Percentiles rank a stretch among this genome's conserved stretches.
phyloP scores from a whole-genome alignment of 1,140 invertebrate species.

The Trichomalopsis sarcophagae region DNA sequence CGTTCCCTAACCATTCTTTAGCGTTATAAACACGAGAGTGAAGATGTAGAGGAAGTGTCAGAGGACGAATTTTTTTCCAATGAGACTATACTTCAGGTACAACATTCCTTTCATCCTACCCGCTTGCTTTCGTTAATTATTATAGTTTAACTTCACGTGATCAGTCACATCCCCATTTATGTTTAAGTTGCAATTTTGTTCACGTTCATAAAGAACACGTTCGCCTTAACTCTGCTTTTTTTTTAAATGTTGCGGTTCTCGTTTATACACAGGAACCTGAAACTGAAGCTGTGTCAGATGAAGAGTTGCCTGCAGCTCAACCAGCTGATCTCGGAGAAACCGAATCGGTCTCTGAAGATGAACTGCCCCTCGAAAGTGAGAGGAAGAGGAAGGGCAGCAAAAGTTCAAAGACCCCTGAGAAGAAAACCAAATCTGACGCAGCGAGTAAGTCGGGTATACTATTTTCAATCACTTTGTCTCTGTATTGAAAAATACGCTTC shows the following conservation, averaged over 20 bases:
- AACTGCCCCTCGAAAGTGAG: conserved; percentile 79
- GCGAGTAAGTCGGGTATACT: conserved; percentile 57
- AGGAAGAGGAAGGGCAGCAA: conserved; percentile 68
- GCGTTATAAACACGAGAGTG: conserved; percentile 50
- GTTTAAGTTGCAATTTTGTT: neutral
- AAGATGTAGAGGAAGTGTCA: conserved; percentile 61
- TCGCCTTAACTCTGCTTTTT: neutral
- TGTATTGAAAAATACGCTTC: conserved; percentile 15
- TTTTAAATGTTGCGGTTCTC: conserved; percentile 17
- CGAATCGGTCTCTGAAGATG: conserved; percentile 88
- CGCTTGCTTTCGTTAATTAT: neutral
- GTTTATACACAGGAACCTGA: conserved; percentile 71
- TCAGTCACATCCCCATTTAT: neutral
- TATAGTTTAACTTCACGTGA: neutral
- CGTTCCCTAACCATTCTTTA: conserved; percentile 32
- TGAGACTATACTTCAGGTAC: conserved; percentile 57
- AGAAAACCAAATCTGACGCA: conserved; percentile 67
- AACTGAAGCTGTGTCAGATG: conserved; percentile 83
- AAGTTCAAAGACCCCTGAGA: conserved; percentile 59
- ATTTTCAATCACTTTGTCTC: conserved; percentile 16
- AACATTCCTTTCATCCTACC: conserved; percentile 43
- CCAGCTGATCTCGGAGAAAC: conserved; percentile 87
- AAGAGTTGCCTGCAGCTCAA: conserved; percentile 85
- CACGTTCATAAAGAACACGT: neutral
- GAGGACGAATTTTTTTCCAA: conserved; percentile 58